phyloP scores from a whole-genome alignment of 30 jellyfish, hydroid and myxozoan genomes.

The Aurelia sp. region DNA sequence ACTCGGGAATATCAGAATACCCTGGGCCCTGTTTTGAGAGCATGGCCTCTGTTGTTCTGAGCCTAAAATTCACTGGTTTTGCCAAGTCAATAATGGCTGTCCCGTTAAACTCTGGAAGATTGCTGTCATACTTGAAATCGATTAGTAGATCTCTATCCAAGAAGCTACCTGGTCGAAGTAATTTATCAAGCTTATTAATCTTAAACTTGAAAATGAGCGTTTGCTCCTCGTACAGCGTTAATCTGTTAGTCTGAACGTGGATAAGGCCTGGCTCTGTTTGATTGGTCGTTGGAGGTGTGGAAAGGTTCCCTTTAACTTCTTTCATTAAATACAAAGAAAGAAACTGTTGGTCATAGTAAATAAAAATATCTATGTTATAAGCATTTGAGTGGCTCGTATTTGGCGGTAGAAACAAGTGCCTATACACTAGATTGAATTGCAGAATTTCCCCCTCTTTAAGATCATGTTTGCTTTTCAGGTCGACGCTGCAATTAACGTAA shows the following conservation, averaged over 20 bases:
- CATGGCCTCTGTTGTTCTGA: neutral
- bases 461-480: neutral
- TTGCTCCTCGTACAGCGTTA: constrained; percentile 11
- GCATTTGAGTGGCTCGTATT: constrained; percentile 53
- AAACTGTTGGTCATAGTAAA: constrained; percentile 44
- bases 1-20: neutral
- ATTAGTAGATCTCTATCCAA: neutral
- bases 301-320: neutral
- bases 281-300: neutral
- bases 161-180: neutral
- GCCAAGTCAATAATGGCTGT: neutral
- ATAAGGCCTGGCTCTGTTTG: constrained; percentile 8
- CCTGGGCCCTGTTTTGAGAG: too few species aligned
- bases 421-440: neutral
- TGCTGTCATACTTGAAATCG: constrained; percentile 13
- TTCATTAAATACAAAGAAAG: constrained; percentile 18
- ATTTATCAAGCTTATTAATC: neutral
- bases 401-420: constrained; percentile 7
- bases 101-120: constrained; percentile 21
- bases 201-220: constrained; percentile 1
- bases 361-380: constrained; percentile 19
- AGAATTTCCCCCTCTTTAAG: constrained; percentile 27
- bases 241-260: neutral
- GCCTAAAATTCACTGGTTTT: neutral
- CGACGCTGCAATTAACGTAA: too few species aligned